These are phyloP conservation scores for Piscicola geometra DNA, from an alignment of 2,888 invertebrate species.

Conservation along the genomic window DNA sequence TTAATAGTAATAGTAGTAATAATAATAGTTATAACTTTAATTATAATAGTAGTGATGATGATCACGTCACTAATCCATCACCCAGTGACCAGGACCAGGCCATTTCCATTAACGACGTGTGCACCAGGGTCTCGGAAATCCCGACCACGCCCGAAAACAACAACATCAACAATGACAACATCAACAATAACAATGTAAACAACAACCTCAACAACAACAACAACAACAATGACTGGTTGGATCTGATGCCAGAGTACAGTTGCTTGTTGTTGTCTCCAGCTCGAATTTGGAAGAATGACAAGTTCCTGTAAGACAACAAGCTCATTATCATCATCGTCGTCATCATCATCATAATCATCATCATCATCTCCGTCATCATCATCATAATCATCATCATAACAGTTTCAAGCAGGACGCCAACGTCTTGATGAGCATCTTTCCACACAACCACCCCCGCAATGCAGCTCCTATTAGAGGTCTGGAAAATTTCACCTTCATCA, in stretches of 20 bases:
- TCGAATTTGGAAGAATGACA: conserved; percentile 71
- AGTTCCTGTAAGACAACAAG: conserved; percentile 22
- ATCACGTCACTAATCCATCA: too few relatives aligned
- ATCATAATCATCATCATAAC: background rate
- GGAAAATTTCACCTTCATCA: background rate
- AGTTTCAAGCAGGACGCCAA: background rate
- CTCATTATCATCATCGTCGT: background rate
- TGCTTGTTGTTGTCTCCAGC: conserved; percentile 87
- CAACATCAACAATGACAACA: background rate
- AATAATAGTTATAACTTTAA: background rate
- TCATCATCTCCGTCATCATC: too few relatives aligned
- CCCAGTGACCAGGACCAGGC: conserved; percentile 16
- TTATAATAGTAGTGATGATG: too few relatives aligned
- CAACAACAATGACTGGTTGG: conserved; percentile 48
- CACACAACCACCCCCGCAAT: background rate
- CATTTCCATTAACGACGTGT: conserved; percentile 68
- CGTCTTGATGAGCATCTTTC: background rate
- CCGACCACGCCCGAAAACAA: conserved; percentile 45
- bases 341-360: too few relatives aligned
- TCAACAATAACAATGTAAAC: background rate
- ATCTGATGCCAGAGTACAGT: conserved; percentile 76
- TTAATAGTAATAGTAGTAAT: too few relatives aligned
- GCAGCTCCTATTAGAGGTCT: conserved; percentile 3
- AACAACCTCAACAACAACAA: background rate
- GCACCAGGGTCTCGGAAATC: conserved; percentile 67